These are phyloP conservation scores for Chelonus formosanus DNA, from an alignment of 2,888 invertebrate genomes.

Conservation along the genomic window DNA sequence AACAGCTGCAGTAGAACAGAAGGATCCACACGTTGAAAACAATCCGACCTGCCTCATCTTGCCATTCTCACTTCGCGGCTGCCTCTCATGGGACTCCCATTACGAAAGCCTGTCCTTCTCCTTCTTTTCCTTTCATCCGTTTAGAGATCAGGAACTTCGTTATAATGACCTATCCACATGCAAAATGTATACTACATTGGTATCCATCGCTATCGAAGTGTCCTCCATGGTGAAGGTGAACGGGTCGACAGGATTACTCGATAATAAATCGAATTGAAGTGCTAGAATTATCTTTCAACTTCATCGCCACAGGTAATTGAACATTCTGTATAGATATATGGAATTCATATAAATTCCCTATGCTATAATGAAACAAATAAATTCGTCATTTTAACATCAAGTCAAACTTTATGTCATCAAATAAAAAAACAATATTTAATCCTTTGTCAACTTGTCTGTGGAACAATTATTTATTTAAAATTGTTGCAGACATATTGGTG, in stretches of 20 bases:
- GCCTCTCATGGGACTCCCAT: slow-evolving; percentile 38
- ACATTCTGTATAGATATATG: neutral
- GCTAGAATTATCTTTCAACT: slow-evolving; percentile 10
- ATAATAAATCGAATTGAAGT: slow-evolving; percentile 29
- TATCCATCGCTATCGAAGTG: slow-evolving; percentile 43
- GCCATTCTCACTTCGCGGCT: slow-evolving; percentile 23
- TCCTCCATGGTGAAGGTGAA: slow-evolving; percentile 36
- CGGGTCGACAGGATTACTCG: slow-evolving; percentile 25
- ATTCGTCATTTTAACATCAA: neutral
- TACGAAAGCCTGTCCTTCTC: slow-evolving; percentile 31
- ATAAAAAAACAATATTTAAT: no score
- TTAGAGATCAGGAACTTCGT: slow-evolving; percentile 49
- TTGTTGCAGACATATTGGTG: no score
- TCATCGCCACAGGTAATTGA: slow-evolving; percentile 11
- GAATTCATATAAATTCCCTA: no score
- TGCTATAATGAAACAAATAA: neutral
- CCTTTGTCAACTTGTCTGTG: no score
- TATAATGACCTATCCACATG: slow-evolving; percentile 52
- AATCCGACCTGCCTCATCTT: slow-evolving; percentile 37
- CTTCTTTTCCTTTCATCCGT: slow-evolving; percentile 16
- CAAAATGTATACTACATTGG: slow-evolving; percentile 25
- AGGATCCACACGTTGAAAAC: slow-evolving; percentile 19
- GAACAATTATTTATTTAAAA: no score
- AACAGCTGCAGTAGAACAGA: slow-evolving; percentile 15
- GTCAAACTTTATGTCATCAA: neutral